These are phyloP conservation scores for Scyliorhinus canicula DNA, from an alignment of 2,797 vertebrate genomes.

Conservation along the genomic window DNA sequence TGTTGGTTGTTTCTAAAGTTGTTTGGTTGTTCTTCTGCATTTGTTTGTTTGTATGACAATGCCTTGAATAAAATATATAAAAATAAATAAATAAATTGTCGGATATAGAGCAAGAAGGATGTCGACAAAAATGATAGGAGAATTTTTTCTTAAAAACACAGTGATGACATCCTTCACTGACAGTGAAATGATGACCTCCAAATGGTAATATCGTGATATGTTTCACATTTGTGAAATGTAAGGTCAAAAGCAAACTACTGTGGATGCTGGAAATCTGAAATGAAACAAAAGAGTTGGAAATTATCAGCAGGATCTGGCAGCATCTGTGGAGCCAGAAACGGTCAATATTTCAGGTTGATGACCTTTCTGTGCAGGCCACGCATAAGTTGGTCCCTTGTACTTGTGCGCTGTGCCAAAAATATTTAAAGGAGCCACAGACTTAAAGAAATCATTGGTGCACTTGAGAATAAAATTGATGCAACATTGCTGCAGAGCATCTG, in stretches of 20 bases:
- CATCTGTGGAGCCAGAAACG: neutral
- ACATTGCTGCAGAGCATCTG: neutral
- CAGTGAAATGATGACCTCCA: slow-evolving; percentile 15
- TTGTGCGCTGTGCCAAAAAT: neutral
- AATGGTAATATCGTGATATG: neutral
- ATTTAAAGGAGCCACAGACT: neutral
- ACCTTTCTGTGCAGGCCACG: neutral
- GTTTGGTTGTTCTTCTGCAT: too few species aligned
- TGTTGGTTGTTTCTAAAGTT: too few species aligned
- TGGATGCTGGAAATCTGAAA: neutral
- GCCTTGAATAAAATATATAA: too few species aligned
- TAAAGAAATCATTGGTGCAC: neutral
- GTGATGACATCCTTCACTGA: neutral
- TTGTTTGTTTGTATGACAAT: too few species aligned
- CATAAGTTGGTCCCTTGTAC: neutral
- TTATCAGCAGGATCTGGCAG: neutral
- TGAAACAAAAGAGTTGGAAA: neutral
- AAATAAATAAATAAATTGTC: neutral
- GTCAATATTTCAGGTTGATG: neutral
- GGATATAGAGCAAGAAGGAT: neutral
- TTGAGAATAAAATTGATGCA: neutral
- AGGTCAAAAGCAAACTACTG: neutral
- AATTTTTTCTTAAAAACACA: neutral
- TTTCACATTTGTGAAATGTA: neutral
- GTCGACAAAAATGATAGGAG: neutral